Conservation (phyloP, 2,113 vertebrate species). For the Synodontis membranacea region DNA sequence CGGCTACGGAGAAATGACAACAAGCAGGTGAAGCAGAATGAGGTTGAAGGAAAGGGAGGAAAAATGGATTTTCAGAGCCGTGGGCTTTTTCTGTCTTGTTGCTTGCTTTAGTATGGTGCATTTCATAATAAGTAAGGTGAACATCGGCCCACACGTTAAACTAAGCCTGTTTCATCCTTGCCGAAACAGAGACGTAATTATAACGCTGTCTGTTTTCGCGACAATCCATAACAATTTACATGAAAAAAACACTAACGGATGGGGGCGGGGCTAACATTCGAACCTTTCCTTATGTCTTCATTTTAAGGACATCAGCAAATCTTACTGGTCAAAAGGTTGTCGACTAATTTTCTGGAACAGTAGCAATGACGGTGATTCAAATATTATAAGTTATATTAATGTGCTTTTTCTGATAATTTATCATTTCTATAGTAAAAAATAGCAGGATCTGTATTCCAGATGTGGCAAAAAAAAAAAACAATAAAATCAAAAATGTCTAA, state of each 20-base stretch:
- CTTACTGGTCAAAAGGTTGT: not conserved
- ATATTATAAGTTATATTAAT: not conserved
- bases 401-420: not conserved
- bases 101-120: not conserved
- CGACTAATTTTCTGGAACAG: not conserved
- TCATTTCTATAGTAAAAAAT: not conserved
- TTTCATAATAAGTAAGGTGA: not conserved
- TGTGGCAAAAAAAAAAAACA: not conserved
- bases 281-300: not conserved
- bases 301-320: not conserved
- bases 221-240: not conserved
- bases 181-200: not conserved
- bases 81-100: not conserved
- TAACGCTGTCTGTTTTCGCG: not conserved
- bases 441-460: not conserved
- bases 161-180: not conserved
- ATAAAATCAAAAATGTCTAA: not conserved
- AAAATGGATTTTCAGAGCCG: slow-evolving; percentile 5
- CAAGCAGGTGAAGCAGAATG: slow-evolving; percentile 31
- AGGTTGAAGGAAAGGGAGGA: not conserved
- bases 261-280: not conserved
- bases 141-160: not conserved
- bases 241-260: not conserved
- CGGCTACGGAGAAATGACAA: slow-evolving; percentile 20
- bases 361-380: not conserved